Evolutionary conservation across 2,888 invertebrate species (phyloP).

Genomic region (Crossocerus cetratus): DNA sequence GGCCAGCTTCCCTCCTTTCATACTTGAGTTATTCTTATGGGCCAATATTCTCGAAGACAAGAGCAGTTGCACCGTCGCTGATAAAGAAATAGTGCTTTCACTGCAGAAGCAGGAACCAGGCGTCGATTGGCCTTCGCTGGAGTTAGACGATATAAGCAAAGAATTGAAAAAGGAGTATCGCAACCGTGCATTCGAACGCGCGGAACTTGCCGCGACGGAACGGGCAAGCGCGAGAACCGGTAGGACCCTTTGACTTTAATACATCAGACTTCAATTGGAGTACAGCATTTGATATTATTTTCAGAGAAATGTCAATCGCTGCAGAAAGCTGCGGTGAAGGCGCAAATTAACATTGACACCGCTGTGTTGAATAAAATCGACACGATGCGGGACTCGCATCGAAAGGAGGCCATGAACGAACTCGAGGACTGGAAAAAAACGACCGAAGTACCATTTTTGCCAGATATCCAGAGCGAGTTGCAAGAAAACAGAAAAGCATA

Average conservation of each 20-base stretch:
- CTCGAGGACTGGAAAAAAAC: constrained; percentile 81
- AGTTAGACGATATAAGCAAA: constrained; percentile 79
- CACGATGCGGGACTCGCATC: constrained; percentile 81
- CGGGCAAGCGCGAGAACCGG: constrained; percentile 78
- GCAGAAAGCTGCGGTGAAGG: constrained; percentile 80
- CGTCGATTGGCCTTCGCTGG: constrained; percentile 80
- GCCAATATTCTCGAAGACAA: constrained; percentile 80
- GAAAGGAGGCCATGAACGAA: constrained; percentile 82
- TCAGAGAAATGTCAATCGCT: constrained; percentile 79
- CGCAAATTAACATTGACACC: constrained; percentile 81
- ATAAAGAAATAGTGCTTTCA: constrained; percentile 82
- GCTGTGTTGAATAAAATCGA: constrained; percentile 82
- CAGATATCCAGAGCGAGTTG: constrained; percentile 41
- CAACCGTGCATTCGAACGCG: constrained; percentile 79
- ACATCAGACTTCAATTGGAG: neutral
- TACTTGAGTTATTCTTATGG: constrained; percentile 86
- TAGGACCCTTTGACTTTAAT: constrained; percentile 33
- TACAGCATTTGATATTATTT: neutral
- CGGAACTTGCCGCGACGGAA: constrained; percentile 79
- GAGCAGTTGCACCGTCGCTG: constrained; percentile 83
- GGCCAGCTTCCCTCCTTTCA: constrained; percentile 84
- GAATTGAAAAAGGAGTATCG: constrained; percentile 80
- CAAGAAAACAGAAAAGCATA: constrained; percentile 67
- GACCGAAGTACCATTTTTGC: constrained; percentile 62
- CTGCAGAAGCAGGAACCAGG: constrained; percentile 80